Percentiles rank a stretch among this genome's conserved stretches.
Evolutionary conservation across 2,113 vertebrate species (phyloP).

Genomic region (Nestor notabilis): DNA sequence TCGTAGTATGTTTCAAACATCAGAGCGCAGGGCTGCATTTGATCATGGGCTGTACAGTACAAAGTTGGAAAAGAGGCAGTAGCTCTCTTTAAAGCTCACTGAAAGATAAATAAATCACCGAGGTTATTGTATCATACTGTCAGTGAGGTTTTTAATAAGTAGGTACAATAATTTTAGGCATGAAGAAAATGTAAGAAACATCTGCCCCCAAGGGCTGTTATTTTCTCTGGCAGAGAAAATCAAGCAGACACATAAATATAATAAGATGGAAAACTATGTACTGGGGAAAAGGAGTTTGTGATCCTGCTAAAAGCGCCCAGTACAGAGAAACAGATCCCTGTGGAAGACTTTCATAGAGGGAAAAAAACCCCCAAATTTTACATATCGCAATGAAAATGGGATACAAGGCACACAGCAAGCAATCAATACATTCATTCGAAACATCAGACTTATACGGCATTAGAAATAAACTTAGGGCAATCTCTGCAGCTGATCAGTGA

Average conservation of each 20-base stretch:
- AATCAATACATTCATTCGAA: neutral
- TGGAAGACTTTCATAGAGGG: neutral
- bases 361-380: neutral
- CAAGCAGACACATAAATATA: conserved; percentile 18
- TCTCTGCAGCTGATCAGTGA: neutral
- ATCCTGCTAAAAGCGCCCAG: neutral
- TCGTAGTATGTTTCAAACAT: conserved; percentile 34
- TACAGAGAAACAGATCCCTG: neutral
- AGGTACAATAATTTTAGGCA: neutral
- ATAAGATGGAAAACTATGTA: neutral
- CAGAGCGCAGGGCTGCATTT: conserved; percentile 41
- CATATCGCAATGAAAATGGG: neutral
- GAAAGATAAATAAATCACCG: conserved; percentile 52
- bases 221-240: conserved; percentile 52
- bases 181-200: conserved; percentile 28
- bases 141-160: conserved; percentile 43
- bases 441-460: fast-evolving
- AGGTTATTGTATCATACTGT: conserved; percentile 21
- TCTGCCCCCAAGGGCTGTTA: neutral
- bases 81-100: conserved; percentile 35
- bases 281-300: neutral
- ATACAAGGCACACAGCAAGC: neutral
- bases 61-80: conserved; percentile 20
- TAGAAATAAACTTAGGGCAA: neutral
- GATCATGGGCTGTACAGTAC: conserved; percentile 21